Percentiles rank a stretch among this genome's conserved stretches.
phyloP scores from a whole-genome alignment of 2,797 vertebrate genomes.

The Antennarius maculatus region DNA sequence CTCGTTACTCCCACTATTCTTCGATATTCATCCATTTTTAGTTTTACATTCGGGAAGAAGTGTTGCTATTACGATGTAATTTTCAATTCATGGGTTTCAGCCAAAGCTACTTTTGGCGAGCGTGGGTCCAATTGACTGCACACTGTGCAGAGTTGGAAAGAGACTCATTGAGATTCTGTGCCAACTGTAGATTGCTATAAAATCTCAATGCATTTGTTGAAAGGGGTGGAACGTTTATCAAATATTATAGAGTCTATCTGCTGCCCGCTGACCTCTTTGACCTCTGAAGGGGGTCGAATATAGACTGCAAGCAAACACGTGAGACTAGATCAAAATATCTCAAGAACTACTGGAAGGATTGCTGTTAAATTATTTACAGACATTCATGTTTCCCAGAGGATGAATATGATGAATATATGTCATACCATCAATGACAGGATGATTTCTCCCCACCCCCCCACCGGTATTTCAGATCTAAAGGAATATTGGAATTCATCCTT shows the following conservation, averaged over 20 bases:
- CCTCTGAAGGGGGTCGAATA: slow-evolving; percentile 4
- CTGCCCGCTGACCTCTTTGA: slow-evolving; percentile 6
- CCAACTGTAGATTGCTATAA: slow-evolving; percentile 34
- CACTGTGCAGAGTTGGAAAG: slow-evolving; percentile 37
- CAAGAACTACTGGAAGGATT: not conserved
- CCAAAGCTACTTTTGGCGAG: slow-evolving; percentile 61
- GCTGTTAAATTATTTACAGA: not conserved
- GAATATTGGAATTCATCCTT: too few species aligned
- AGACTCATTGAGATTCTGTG: slow-evolving; percentile 46
- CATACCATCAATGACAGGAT: too few species aligned
- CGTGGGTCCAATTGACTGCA: slow-evolving; percentile 52
- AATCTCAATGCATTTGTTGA: slow-evolving; percentile 25
- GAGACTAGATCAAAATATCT: too few species aligned
- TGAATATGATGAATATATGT: not conserved
- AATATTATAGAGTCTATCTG: slow-evolving; percentile 13
- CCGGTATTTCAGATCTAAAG: not conserved
- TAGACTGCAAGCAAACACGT: not conserved
- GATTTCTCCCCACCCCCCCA: too few species aligned
- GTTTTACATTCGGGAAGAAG: slow-evolving; percentile 33
- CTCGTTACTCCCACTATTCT: slow-evolving; percentile 57
- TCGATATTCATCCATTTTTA: slow-evolving; percentile 47
- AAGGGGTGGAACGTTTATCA: slow-evolving; percentile 19
- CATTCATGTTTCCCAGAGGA: not conserved
- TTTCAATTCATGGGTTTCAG: slow-evolving; percentile 59
- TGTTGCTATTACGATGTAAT: slow-evolving; percentile 49